A percentile compares a stretch with the other conserved stretches of the same genome.
Evolutionary conservation across 2,113 vertebrate genomes (phyloP).

Genomic region (Larimichthys polyactis): DNA sequence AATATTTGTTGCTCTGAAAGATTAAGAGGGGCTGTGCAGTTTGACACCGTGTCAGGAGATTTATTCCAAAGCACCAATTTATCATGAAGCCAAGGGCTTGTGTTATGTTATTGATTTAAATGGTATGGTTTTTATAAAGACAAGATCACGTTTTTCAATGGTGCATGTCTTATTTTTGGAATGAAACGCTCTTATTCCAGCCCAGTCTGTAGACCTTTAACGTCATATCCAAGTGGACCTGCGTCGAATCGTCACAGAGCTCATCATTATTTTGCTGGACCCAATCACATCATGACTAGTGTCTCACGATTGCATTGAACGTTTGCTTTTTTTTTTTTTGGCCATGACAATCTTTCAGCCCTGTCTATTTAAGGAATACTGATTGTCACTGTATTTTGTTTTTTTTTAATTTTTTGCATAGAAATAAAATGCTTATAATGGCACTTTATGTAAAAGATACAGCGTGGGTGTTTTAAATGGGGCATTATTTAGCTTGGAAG

Average conservation of each 20-base stretch:
- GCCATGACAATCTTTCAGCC: slow-evolving; percentile 80
- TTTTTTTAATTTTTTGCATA: slow-evolving; percentile 70
- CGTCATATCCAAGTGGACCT: slow-evolving; percentile 27
- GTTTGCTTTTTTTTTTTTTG: slow-evolving; percentile 50
- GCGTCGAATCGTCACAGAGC: background rate
- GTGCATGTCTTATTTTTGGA: slow-evolving; percentile 53
- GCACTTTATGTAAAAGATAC: slow-evolving; percentile 78
- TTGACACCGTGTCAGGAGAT: slow-evolving; percentile 54
- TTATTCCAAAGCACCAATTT: slow-evolving; percentile 54
- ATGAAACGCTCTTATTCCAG: background rate
- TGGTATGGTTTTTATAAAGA: slow-evolving; percentile 30
- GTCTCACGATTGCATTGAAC: slow-evolving; percentile 40
- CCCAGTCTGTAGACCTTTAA: slow-evolving; percentile 5
- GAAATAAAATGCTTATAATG: slow-evolving; percentile 82
- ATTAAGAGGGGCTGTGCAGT: slow-evolving; percentile 51
- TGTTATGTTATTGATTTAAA: slow-evolving; percentile 35
- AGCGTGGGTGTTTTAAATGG: slow-evolving; percentile 39
- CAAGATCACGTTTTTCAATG: slow-evolving; percentile 30
- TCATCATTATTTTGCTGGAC: slow-evolving; percentile 10
- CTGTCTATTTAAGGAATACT: slow-evolving; percentile 55
- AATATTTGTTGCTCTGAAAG: slow-evolving; percentile 41
- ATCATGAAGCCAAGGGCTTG: slow-evolving; percentile 64
- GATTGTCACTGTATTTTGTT: slow-evolving; percentile 73
- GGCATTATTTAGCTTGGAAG: background rate
- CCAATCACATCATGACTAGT: slow-evolving; percentile 11